Evolutionary conservation across 2,113 vertebrate genomes (phyloP).

Genomic region (Electrona antarctica): DNA sequence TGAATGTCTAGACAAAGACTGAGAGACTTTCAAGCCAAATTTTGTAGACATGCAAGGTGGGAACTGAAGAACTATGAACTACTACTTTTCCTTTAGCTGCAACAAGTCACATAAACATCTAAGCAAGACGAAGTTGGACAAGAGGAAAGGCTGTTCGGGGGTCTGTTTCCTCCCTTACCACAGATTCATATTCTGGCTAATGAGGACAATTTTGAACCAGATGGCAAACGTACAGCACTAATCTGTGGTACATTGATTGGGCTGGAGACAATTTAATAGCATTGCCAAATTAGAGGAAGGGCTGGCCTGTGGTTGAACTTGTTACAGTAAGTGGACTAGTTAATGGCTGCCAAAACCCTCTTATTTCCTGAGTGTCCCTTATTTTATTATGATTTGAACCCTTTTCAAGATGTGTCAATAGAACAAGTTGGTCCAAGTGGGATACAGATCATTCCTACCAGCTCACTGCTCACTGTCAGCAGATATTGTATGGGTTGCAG

Average conservation of each 20-base stretch:
- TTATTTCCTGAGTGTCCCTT: background rate
- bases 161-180: conserved; percentile 12
- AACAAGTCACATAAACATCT: background rate
- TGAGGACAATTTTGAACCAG: background rate
- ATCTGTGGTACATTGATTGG: background rate
- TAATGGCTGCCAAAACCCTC: background rate
- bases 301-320: background rate
- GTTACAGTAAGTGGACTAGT: background rate
- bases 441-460: too few relatives aligned
- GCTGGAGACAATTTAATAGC: too few relatives aligned
- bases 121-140: background rate
- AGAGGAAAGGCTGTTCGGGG: conserved; percentile 9
- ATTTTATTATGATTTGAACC: background rate
- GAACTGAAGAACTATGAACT: conserved; percentile 6
- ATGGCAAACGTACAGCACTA: background rate
- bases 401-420: background rate
- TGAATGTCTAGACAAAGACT: conserved; percentile 23
- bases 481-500: background rate
- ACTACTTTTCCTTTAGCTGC: conserved; percentile 1
- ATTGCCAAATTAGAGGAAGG: background rate
- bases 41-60: conserved; percentile 7
- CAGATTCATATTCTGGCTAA: background rate
- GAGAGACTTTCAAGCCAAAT: conserved; percentile 26
- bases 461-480: background rate
- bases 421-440: background rate